A percentile compares a stretch with the other conserved stretches of the same genome.
These are phyloP conservation scores for Pollimyrus isidori DNA, from an alignment of 2,113 vertebrate species.

Conservation along the genomic window DNA sequence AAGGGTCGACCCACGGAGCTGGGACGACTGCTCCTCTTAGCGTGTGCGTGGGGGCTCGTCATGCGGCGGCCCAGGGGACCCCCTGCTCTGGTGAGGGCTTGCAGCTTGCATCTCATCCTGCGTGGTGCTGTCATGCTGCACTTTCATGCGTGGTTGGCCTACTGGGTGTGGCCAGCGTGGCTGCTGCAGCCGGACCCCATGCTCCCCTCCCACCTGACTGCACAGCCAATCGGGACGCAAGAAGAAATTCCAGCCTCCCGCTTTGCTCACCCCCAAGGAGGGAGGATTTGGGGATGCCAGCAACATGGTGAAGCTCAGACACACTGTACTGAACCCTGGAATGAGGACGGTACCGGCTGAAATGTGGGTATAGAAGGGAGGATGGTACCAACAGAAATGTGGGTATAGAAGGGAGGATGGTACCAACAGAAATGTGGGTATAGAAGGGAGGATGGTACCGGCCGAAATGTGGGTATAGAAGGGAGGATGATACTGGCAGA, in stretches of 20 bases:
- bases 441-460: background rate
- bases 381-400: background rate
- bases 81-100: background rate
- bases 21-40: conserved; percentile 58
- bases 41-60: conserved; percentile 30
- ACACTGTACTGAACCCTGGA: background rate
- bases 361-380: conserved; percentile 1
- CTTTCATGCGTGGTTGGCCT: background rate
- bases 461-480: background rate
- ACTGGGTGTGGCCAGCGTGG: background rate
- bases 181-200: background rate
- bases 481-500: background rate
- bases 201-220: background rate
- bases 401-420: background rate
- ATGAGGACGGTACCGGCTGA: background rate
- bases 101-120: background rate
- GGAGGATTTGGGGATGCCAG: background rate
- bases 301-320: background rate
- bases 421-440: background rate
- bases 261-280: background rate
- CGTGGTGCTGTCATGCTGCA: background rate
- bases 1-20: conserved; percentile 54
- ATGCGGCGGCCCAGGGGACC: background rate
- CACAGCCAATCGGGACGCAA: background rate
- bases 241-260: background rate